Evolutionary conservation across 2,113 vertebrate species (phyloP), one percentile per base, ranked within the genome.

Genomic region (Perca fluviatilis): DNA sequence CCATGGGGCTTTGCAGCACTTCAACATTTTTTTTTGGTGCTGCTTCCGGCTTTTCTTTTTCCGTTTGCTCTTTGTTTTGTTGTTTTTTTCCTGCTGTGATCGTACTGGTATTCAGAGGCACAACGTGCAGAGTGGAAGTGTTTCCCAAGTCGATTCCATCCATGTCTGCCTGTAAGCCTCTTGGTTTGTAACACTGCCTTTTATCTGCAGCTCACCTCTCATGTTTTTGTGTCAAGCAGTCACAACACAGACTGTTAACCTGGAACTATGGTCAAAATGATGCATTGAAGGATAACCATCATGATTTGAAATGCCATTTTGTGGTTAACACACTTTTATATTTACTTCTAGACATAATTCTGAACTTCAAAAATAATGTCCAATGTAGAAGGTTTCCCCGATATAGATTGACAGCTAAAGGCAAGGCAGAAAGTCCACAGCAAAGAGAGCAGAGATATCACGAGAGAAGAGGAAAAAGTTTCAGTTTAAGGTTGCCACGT

Each of bases 21-120:
- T 79, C 15, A 72, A 57, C 2, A 2, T 27, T 27, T 25, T 47
- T 64, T 40, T 67, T 23, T 25, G 12, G 36, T 16, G 49, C 43
- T 30, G 57, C 36, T 58, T 65, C 43, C 12, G 46, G 54, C 2
- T 15, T 30, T 9, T 2, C 12, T 77, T 61, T 58, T 68, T 69
- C 60, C 3, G 0, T 72, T 69, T 6, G 21, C 47, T 54, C 40
- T 60, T 49, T 57, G 14, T 63, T 81, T 56, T 30, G 25, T 65
- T 53, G 53, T 67, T 75, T 51, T 75, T 51, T 68, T 57, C 56
- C 30, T 64, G 57, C 54, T 69, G 72, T 15, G 61, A 49, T 68
- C 3, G 1, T 33, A 8, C 54, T 43, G 53, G 51, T 13, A 16
- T 80, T 83, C 61, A 64, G 21, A 56, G 27, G 3, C 40, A 18